Evolutionary conservation across 2,888 invertebrate species (phyloP).

Genomic region (Drosophila stalkeri): DNA sequence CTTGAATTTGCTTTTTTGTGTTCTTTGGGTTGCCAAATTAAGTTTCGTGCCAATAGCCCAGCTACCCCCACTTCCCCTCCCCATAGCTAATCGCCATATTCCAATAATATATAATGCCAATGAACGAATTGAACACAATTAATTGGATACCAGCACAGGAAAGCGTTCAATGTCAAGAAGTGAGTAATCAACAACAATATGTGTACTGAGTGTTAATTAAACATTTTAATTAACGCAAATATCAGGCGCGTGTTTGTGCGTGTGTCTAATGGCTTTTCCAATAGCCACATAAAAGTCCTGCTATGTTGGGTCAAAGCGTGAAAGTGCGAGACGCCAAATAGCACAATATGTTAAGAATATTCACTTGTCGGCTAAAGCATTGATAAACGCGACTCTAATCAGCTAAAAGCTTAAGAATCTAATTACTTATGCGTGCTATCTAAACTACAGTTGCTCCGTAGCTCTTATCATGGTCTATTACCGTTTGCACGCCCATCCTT

Average conservation of each 20-base stretch:
- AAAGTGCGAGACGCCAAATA: background rate
- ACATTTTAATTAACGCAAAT: constrained; percentile 7
- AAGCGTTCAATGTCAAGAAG: constrained; percentile 83
- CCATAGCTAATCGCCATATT: background rate
- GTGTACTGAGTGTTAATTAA: background rate
- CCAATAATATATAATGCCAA: constrained; percentile 61
- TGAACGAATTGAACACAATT: constrained; percentile 71
- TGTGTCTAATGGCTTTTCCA: background rate
- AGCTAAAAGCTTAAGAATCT: constrained; percentile 11
- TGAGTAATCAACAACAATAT: constrained; percentile 65
- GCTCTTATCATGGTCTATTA: background rate
- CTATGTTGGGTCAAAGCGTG: background rate
- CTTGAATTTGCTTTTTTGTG: background rate
- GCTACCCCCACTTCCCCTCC: background rate
- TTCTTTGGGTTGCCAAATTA: background rate
- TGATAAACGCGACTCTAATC: constrained; percentile 16
- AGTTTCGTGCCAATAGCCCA: constrained; percentile 10
- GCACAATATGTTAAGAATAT: background rate
- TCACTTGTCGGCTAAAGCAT: background rate
- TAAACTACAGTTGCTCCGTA: background rate
- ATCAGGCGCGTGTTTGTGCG: background rate
- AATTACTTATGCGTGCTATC: background rate
- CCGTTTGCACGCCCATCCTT: background rate
- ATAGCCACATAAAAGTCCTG: background rate
- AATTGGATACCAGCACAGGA: constrained; percentile 76